phyloP scores from a whole-genome alignment of 2,888 invertebrate genomes.

The Athalia cordata region DNA sequence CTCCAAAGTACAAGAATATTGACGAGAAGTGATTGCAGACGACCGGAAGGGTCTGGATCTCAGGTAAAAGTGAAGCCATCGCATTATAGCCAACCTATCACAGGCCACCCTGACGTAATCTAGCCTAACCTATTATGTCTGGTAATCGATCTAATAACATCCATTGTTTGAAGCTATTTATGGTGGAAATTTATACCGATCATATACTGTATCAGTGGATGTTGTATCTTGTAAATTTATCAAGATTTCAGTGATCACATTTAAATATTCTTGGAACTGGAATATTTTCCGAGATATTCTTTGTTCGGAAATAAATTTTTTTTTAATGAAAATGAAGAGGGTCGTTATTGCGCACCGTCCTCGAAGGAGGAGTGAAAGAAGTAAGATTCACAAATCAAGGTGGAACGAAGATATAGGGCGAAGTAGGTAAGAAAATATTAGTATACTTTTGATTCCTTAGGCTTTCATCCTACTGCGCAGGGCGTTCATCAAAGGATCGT shows the following conservation, averaged over 20 bases:
- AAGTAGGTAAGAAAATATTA: constrained; percentile 1
- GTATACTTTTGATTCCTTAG: neutral
- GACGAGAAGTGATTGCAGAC: constrained; percentile 24
- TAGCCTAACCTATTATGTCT: constrained; percentile 16
- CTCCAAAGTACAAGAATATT: constrained; percentile 12
- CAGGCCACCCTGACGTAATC: constrained; percentile 30
- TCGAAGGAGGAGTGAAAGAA: neutral
- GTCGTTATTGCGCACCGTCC: neutral
- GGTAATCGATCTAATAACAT: constrained; percentile 32
- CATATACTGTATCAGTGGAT: neutral
- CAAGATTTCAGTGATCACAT: neutral
- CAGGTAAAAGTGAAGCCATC: constrained; percentile 22
- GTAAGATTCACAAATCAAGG: constrained; percentile 4
- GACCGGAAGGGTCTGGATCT: constrained; percentile 25
- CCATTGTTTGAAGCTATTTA: constrained; percentile 29
- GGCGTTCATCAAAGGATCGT: constrained; percentile 30
- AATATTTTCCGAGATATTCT: neutral
- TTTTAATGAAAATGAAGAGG: neutral
- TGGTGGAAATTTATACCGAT: constrained; percentile 6
- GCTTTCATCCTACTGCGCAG: constrained; percentile 8
- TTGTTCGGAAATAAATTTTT: no score
- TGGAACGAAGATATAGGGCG: neutral
- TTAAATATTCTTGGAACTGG: neutral
- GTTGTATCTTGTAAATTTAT: neutral
- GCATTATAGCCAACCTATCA: constrained; percentile 38